These are phyloP conservation scores for Protobothrops flavoviridis DNA, from an alignment of 2,113 vertebrate genomes.

Conservation along the genomic window DNA sequence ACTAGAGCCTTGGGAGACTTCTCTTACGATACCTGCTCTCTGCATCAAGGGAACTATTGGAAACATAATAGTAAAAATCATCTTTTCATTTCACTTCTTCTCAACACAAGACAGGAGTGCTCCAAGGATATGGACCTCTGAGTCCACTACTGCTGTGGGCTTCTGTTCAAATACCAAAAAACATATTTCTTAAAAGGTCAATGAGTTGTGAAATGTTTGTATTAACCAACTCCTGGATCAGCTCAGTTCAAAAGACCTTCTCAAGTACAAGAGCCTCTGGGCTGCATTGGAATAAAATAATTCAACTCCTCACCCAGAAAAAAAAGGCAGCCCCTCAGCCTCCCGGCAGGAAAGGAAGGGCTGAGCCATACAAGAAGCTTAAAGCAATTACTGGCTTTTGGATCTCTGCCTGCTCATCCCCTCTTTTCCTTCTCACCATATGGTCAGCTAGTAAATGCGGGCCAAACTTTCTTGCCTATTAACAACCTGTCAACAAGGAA, in stretches of 20 bases:
- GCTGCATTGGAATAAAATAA: background rate
- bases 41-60: background rate
- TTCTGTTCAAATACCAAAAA: conserved; percentile 35
- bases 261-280: background rate
- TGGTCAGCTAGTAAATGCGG: background rate
- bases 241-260: conserved; percentile 1
- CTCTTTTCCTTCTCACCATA: background rate
- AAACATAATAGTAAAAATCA: conserved; percentile 14
- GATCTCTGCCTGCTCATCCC: background rate
- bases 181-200: conserved; percentile 36
- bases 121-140: background rate
- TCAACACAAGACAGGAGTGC: conserved; percentile 13
- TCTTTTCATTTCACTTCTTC: background rate
- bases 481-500: background rate
- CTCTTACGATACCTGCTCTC: background rate
- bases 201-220: background rate
- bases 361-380: background rate
- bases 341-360: background rate
- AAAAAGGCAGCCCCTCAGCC: rapidly evolving
- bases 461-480: conserved; percentile 5
- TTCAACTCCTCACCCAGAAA: background rate
- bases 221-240: conserved; percentile 23
- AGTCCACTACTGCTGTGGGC: background rate
- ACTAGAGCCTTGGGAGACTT: background rate
- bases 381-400: background rate